Conservation (phyloP, 1,140 invertebrate genomes). For the Meloidogyne floridensis region DNA sequence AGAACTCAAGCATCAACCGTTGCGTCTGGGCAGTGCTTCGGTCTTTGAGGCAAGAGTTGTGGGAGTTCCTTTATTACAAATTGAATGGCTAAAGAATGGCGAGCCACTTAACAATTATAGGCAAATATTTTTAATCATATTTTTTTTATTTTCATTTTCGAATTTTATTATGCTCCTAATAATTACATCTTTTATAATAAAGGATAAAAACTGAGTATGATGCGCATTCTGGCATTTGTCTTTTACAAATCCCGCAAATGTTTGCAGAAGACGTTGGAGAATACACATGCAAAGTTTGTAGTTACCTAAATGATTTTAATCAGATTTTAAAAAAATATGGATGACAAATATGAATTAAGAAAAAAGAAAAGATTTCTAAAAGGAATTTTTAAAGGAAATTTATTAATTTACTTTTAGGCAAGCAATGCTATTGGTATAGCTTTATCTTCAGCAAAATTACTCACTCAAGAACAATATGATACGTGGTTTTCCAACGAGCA, state of each 20-base stretch:
- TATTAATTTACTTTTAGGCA: constrained; percentile 69
- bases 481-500: constrained; percentile 61
- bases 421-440: constrained; percentile 77
- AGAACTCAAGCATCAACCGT: constrained; percentile 60
- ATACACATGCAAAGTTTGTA: constrained; percentile 75
- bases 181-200: constrained; percentile 25
- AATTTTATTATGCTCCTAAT: constrained; percentile 58
- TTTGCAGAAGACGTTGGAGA: constrained; percentile 63
- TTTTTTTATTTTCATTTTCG: background rate
- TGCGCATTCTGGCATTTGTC: constrained; percentile 53
- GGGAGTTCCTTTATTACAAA: constrained; percentile 52
- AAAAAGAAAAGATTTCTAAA: too few relatives aligned
- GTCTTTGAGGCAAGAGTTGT: constrained; percentile 61
- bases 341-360: too few relatives aligned
- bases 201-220: constrained; percentile 70
- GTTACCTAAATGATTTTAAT: too few relatives aligned
- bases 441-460: constrained; percentile 50
- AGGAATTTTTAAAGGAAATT: too few relatives aligned
- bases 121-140: constrained; percentile 17
- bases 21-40: constrained; percentile 48
- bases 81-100: constrained; percentile 90
- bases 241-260: constrained; percentile 60
- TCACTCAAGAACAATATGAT: constrained; percentile 57
- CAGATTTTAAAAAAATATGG: too few relatives aligned
- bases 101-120: constrained; percentile 79